Conservation (phyloP, 1,140 invertebrate species). For the fruit fly (Drosophila melanogaster) region Release_6_plus_ISO1_MT NT_033779.5:11777001-11777500, state of each 20-base stretch:
- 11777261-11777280: background rate
- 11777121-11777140: conserved; percentile 47
- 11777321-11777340: no score
- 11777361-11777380: no score
- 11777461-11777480: conserved; percentile 9
- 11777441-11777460: background rate
- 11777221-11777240: conserved; percentile 26
- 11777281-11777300: background rate
- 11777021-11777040: conserved; percentile 20
- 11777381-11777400: no score
- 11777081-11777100: conserved; percentile 40
- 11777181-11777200: conserved; percentile 35
- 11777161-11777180: conserved; percentile 36
- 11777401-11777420: no score
- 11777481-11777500: conserved; percentile 17
- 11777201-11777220: conserved; percentile 32
- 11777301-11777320: background rate
- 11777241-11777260: conserved; percentile 7
- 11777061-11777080: conserved; percentile 44
- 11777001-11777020: background rate
- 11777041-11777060: conserved; percentile 45
- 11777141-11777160: conserved; percentile 46
- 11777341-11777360: no score
- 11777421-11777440: background rate
- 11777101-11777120: conserved; percentile 49